Evolutionary conservation across 2,888 invertebrate species (phyloP), one percentile per base, ranked within the genome.

Genomic region (Lysandra bellargus): DNA sequence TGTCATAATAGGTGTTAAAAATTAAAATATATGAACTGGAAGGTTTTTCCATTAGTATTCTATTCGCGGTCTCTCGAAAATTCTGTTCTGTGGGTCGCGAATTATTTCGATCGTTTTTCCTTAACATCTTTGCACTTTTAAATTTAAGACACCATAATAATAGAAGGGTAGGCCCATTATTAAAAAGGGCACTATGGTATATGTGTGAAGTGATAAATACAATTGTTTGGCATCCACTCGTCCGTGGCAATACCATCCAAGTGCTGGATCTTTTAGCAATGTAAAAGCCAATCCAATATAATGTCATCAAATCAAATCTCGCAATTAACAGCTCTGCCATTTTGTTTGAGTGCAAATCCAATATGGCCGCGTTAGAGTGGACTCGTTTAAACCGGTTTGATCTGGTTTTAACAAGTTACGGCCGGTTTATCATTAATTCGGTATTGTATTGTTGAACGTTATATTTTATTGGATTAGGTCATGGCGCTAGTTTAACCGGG

Each of bases 321-420:
- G 40, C 74, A 74, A 79, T 61, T 79, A 79, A 37, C 12, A 57
- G 40, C 44, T 57, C 14, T 30, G 60, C 40, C 60, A 79, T 74
- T 79, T 74, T 60, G 79, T 37, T 74, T 74, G 40, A 60, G 60
- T 23, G 60, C 40, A 60, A 74, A 79, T 79, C 74, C 60, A 74
- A 79, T 79, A 73, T 74, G 60, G 69, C 49, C 14, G 64, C 74
- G 53, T 79, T 40, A 60, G 61, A 79, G 60, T 7, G 61, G 40
- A 79, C 53, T 74, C 74, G 40, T 33, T 78, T 44, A 49, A 78
- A 44, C 64, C 49, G 69, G 69, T 78, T 69, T 64, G 33, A 64
- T 78, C 49, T 53, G 57, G 53, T 76, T 76, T 76, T 53, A 76
- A 57, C 76, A 76, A 76, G 76, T 76, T 57, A 57, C 76, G 76